Evolutionary conservation across 2,113 vertebrate species (phyloP).

Genomic region (Verasper variegatus): DNA sequence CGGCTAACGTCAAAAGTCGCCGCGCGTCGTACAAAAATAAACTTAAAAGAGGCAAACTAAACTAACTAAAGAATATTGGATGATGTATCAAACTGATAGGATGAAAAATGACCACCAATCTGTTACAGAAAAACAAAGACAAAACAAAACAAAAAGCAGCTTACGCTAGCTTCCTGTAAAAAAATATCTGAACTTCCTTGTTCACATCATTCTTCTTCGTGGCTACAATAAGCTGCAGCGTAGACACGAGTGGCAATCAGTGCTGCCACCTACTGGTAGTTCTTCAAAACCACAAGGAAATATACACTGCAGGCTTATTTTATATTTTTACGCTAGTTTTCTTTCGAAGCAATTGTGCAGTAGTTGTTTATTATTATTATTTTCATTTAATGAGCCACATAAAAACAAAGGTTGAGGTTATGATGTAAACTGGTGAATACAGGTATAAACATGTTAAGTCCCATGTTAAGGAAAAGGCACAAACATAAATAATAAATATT

Average conservation of each 20-base stretch:
- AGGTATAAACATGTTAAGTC: too few species aligned
- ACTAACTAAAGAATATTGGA: neutral
- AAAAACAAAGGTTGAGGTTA: too few species aligned
- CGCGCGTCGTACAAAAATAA: conserved; percentile 6
- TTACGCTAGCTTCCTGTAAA: conserved; percentile 62
- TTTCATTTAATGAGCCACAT: too few species aligned
- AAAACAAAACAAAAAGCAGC: conserved; percentile 78
- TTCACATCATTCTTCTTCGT: conserved; percentile 66
- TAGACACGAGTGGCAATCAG: accelerated
- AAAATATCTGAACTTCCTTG: conserved; percentile 67
- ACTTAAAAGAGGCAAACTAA: conserved; percentile 4
- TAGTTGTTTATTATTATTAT: too few species aligned
- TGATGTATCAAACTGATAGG: neutral
- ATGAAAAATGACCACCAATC: neutral
- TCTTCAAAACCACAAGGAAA: neutral
- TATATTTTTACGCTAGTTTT: too few species aligned
- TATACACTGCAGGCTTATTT: neutral
- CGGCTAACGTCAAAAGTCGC: conserved; percentile 35
- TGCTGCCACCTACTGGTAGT: conserved; percentile 43
- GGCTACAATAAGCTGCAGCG: neutral
- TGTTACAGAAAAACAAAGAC: conserved; percentile 50
- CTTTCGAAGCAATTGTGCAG: too few species aligned
- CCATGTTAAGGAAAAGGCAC: too few species aligned
- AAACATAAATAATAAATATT: neutral
- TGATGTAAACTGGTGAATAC: too few species aligned